Evolutionary conservation across 2,888 invertebrate genomes (phyloP).

Genomic region (Ferdinandea cuprea): DNA sequence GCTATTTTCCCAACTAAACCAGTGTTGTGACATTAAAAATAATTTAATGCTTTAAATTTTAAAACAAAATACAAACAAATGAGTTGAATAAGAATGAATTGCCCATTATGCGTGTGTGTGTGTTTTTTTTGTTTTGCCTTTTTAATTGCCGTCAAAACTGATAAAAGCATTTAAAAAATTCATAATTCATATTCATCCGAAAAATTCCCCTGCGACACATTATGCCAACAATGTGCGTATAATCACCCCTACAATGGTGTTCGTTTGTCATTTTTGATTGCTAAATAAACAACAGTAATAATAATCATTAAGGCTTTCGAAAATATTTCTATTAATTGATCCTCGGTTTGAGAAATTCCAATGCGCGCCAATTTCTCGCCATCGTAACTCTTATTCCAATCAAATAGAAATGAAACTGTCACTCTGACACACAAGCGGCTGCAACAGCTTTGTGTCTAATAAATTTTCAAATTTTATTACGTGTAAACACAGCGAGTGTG

Average conservation of each 20-base stretch:
- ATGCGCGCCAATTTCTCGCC: slow-evolving; percentile 44
- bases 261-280: slow-evolving; percentile 19
- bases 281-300: slow-evolving; percentile 17
- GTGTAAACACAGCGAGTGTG: slow-evolving; percentile 76
- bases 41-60: too few relatives aligned
- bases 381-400: slow-evolving; percentile 43
- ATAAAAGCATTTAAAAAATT: slow-evolving; percentile 1
- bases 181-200: slow-evolving; percentile 29
- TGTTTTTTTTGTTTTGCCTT: too few relatives aligned
- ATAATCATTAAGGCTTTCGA: slow-evolving; percentile 4
- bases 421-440: slow-evolving; percentile 1
- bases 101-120: not conserved
- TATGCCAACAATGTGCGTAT: not conserved
- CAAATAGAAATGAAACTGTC: slow-evolving; percentile 33
- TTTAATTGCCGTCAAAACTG: not conserved
- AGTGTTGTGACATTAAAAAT: too few relatives aligned
- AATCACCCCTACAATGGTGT: slow-evolving; percentile 16
- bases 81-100: not conserved
- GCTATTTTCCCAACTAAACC: too few relatives aligned
- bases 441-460: slow-evolving; percentile 70
- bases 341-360: slow-evolving; percentile 11
- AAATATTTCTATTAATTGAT: slow-evolving; percentile 22
- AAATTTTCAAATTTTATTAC: slow-evolving; percentile 81
- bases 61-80: not conserved
- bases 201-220: slow-evolving; percentile 4